These are phyloP conservation scores for Euplagia quadripunctaria DNA, from an alignment of 2,888 invertebrate genomes.

Conservation along the genomic window DNA sequence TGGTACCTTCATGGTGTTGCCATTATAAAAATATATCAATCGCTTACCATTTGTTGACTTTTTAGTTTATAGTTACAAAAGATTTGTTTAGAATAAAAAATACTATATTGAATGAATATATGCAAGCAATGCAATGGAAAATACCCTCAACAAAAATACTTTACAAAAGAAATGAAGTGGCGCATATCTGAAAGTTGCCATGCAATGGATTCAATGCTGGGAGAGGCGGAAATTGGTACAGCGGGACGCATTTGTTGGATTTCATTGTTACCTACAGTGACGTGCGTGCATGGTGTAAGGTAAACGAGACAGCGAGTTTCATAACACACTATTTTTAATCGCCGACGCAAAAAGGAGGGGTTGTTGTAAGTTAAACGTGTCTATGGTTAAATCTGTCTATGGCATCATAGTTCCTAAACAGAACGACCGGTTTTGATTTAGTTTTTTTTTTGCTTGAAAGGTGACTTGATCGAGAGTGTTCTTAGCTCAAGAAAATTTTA, in stretches of 20 bases:
- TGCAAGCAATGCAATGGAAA: conserved; percentile 29
- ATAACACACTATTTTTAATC: background rate
- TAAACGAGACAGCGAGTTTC: conserved; percentile 15
- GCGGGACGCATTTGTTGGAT: conserved; percentile 53
- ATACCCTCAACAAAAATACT: conserved; percentile 29
- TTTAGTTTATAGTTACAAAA: no score
- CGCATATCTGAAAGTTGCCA: conserved; percentile 43
- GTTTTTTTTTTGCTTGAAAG: no score
- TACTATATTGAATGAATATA: background rate
- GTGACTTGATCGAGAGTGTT: no score
- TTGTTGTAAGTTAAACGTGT: no score
- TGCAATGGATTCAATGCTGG: conserved; percentile 40
- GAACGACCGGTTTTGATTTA: no score
- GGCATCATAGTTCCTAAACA: no score
- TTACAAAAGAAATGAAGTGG: conserved; percentile 37
- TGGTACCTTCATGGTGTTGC: no score
- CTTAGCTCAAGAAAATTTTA: no score
- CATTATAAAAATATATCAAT: no score
- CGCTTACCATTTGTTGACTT: no score
- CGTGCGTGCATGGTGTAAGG: conserved; percentile 4
- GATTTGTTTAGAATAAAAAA: background rate
- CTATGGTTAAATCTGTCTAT: no score
- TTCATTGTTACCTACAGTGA: conserved; percentile 52
- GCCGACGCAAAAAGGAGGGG: no score
- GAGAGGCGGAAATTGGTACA: conserved; percentile 56